Conservation (phyloP, 2,113 vertebrate species). For the Ammodramus savannarum region DNA sequence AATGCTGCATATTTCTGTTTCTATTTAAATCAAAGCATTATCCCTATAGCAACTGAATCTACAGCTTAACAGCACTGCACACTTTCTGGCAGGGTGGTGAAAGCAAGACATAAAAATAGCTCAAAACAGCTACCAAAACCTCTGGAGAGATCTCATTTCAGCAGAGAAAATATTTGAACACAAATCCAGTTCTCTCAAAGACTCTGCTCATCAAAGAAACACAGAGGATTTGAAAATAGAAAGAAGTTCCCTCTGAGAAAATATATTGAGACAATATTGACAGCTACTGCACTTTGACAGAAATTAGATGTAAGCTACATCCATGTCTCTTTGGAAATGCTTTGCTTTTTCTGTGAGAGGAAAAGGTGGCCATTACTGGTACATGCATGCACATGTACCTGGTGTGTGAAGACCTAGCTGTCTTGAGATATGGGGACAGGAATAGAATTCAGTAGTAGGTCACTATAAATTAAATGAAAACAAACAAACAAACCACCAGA, state of each 20-base stretch:
- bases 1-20: neutral
- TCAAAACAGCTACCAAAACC: neutral
- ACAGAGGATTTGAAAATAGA: neutral
- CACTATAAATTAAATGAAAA: neutral
- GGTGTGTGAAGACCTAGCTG: neutral
- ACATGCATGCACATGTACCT: neutral
- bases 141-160: neutral
- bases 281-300: neutral
- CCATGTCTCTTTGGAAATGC: neutral
- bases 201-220: neutral
- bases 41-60: slow-evolving; percentile 33
- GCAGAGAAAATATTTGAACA: slow-evolving; percentile 12
- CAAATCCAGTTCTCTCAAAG: neutral
- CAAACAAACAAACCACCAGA: neutral
- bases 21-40: slow-evolving; percentile 26
- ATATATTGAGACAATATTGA: neutral
- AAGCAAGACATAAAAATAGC: slow-evolving; percentile 12
- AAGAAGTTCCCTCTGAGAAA: neutral
- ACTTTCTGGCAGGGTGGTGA: neutral
- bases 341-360: neutral
- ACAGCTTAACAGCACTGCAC: neutral
- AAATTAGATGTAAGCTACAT: neutral
- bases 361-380: neutral
- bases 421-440: neutral
- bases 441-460: neutral